Evolutionary conservation across 2,113 vertebrate species (phyloP).

Genomic region (Phyllostomus hastatus): DNA sequence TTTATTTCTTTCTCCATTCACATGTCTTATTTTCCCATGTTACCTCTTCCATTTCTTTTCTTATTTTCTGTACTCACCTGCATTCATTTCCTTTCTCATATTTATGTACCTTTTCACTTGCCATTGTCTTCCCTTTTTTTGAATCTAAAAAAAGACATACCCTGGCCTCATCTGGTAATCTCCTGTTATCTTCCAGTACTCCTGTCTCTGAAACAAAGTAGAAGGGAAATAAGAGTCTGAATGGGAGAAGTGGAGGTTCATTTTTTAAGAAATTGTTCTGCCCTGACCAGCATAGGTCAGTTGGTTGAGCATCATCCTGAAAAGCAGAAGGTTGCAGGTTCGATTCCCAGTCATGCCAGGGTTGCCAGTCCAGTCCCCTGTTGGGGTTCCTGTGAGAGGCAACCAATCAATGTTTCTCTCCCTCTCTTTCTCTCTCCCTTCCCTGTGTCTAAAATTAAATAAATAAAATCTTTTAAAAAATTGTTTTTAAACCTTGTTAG

Average conservation of each 20-base stretch:
- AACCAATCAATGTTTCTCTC: too few species aligned
- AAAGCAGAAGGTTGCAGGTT: too few species aligned
- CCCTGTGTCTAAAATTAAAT: too few species aligned
- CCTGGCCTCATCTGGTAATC: neutral
- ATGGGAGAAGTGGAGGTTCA: neutral
- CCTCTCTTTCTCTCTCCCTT: too few species aligned
- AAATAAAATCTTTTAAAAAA: neutral
- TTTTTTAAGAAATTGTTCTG: neutral
- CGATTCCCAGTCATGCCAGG: too few species aligned
- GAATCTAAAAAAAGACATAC: neutral
- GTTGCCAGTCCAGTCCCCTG: too few species aligned
- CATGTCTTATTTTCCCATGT: neutral
- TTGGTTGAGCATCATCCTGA: too few species aligned
- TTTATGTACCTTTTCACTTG: neutral
- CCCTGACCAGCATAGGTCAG: too few species aligned
- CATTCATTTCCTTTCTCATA: neutral
- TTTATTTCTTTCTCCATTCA: neutral
- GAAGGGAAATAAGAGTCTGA: slow-evolving; percentile 13
- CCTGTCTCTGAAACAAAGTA: neutral
- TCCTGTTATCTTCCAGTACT: neutral
- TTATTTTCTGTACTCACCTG: neutral
- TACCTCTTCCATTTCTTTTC: neutral
- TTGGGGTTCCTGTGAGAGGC: too few species aligned
- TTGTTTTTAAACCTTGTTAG: slow-evolving; percentile 4
- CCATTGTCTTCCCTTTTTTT: neutral